A percentile compares a stretch with the other conserved stretches of the same genome.
phyloP scores from a whole-genome alignment of 2,797 vertebrate genomes.

The Cirrhinus molitorella region DNA sequence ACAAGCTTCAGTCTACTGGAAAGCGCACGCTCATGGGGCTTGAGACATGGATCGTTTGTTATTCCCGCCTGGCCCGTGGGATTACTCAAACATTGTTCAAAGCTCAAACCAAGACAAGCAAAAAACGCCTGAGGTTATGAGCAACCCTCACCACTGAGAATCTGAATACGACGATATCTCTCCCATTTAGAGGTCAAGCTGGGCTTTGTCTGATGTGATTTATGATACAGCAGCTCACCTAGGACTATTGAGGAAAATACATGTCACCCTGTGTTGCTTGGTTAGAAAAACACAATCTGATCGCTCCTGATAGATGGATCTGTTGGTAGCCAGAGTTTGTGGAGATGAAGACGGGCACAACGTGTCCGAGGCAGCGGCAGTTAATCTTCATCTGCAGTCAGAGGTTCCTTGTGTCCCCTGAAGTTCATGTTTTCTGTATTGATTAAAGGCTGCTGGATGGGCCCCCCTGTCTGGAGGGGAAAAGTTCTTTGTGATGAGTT shows the following conservation, averaged over 20 bases:
- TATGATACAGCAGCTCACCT: slow-evolving; percentile 92
- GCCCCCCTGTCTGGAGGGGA: slow-evolving; percentile 76
- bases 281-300: slow-evolving; percentile 85
- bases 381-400: slow-evolving; percentile 85
- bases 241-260: slow-evolving; percentile 86
- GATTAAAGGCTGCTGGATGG: slow-evolving; percentile 82
- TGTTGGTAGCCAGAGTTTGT: slow-evolving; percentile 77
- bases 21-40: slow-evolving; percentile 60
- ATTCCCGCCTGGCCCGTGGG: slow-evolving; percentile 80
- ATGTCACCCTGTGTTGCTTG: slow-evolving; percentile 82
- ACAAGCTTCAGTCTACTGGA: slow-evolving; percentile 51
- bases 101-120: slow-evolving; percentile 80
- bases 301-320: slow-evolving; percentile 84
- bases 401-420: slow-evolving; percentile 78
- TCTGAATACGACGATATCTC: slow-evolving; percentile 93
- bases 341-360: slow-evolving; percentile 82
- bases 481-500: slow-evolving; percentile 70
- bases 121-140: slow-evolving; percentile 86
- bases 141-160: slow-evolving; percentile 87
- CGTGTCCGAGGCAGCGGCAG: slow-evolving; percentile 80
- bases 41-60: slow-evolving; percentile 71
- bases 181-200: slow-evolving; percentile 96
- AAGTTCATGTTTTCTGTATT: slow-evolving; percentile 84
- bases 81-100: slow-evolving; percentile 88
- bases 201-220: slow-evolving; percentile 94